Percentiles rank a stretch among this genome's conserved stretches.
Evolutionary conservation across 2,888 invertebrate species (phyloP).

Genomic region (Metopia argyrocephala): DNA sequence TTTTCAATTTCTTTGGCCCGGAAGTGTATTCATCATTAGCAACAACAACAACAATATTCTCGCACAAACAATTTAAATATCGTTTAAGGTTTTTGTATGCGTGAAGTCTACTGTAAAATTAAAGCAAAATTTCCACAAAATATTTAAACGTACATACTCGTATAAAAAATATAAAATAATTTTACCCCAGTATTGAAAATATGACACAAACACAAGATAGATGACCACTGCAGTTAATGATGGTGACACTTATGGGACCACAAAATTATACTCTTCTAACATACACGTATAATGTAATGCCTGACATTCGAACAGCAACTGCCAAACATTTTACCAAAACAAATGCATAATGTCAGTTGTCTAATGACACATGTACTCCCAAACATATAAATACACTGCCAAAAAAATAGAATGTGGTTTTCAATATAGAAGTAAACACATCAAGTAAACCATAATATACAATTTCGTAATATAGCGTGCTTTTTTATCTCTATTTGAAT

Average conservation of each 20-base stretch:
- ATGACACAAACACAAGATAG: slow-evolving; percentile 24
- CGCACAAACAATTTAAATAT: too few species aligned
- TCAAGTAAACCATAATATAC: too few species aligned
- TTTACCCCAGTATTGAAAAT: too few species aligned
- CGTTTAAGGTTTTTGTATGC: too few species aligned
- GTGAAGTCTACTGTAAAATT: too few species aligned
- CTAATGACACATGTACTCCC: not conserved
- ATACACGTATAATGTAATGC: not conserved
- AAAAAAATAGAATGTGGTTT: too few species aligned
- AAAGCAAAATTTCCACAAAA: not conserved
- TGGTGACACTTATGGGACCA: slow-evolving; percentile 43
- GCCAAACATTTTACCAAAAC: slow-evolving; percentile 27
- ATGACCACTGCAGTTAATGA: slow-evolving; percentile 59
- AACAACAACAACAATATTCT: not conserved
- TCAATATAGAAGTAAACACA: too few species aligned
- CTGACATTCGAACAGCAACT: slow-evolving; percentile 14
- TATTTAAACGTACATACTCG: not conserved
- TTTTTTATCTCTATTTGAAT: too few species aligned
- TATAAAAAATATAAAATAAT: not conserved
- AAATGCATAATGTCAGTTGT: slow-evolving; percentile 33
- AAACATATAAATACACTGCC: not conserved
- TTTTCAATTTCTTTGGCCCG: not conserved
- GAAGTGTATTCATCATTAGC: not conserved
- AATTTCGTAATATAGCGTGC: too few species aligned
- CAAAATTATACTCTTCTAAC: slow-evolving; percentile 16